phyloP scores from a whole-genome alignment of 2,888 invertebrate genomes.

The Apamea sordens region DNA sequence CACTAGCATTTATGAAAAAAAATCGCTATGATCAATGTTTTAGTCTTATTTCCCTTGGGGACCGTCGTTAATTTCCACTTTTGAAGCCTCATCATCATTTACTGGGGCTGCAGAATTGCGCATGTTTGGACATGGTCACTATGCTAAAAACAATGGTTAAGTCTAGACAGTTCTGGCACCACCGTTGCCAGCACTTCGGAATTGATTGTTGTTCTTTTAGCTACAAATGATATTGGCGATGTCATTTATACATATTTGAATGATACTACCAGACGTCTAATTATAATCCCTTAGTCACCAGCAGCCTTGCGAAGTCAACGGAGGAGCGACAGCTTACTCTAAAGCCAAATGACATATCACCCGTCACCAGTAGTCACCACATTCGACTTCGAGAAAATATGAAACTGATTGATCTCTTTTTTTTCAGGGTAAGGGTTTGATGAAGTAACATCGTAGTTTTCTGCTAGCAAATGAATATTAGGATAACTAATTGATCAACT shows the following conservation, averaged over 20 bases:
- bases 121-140: background rate
- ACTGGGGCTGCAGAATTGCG: background rate
- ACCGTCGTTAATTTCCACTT: background rate
- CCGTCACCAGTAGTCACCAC: background rate
- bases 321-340: background rate
- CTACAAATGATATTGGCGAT: background rate
- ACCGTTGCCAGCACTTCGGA: background rate
- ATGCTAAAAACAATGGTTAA: background rate
- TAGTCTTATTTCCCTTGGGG: background rate
- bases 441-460: constrained; percentile 60
- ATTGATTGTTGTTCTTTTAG: background rate
- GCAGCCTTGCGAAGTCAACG: constrained; percentile 13
- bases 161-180: background rate
- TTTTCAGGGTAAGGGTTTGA: constrained; percentile 78
- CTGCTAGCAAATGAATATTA: constrained; percentile 61
- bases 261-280: constrained; percentile 16
- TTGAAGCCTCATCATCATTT: background rate
- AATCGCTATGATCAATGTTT: background rate
- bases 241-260: background rate
- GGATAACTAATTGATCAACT: constrained; percentile 36
- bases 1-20: too few species aligned
- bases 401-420: constrained; percentile 62
- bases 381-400: background rate
- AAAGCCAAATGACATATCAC: constrained; percentile 21
- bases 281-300: constrained; percentile 7